Base-by-base conservation (phyloP, 2,113 vertebrate species). In the Callocephalon fimbriatum region DNA sequence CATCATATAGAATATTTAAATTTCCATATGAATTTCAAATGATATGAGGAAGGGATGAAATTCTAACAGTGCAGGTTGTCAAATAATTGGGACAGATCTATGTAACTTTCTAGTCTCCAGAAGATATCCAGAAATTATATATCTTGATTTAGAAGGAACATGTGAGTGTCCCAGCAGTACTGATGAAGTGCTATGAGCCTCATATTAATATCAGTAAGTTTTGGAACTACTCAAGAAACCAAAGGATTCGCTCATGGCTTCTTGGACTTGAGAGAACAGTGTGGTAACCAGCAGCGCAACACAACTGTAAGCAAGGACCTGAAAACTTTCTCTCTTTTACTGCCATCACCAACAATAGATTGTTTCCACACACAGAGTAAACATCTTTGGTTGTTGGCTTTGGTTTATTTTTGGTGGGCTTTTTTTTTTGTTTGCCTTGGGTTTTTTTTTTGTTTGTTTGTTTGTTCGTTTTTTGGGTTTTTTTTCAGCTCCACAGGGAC, bases 11-110 rank as follows among this genome's bases (percentile, higher is more conserved):
- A 27, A 29, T 56, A 91, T 87, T 91, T 89, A 65, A 78, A 84
- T 93, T 87, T 92, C 83, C 53, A 27, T 65, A 78, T 70, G 62
- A 92, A 96, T 96, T 96, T 95, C 88, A 93, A 71, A 76, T 82
- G 15, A 45, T 42, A 35, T 0, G 2, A 79, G 2, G 21, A 77
- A 86, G 50, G 63, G 86, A 86, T 88, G 47, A 81, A 77, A 78
- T 86, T 68, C 48, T 72, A 93, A 95, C 76, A 88, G 61, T 42
- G 48, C 42, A 62, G 53, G 74, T 74, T 95, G 78, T 65, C 56
- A 78, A 80, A 88, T 96, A 95, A 92, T 91, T 78, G 94, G 75
- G 79, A 40, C 19, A 44, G 50, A 81, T 74, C 61, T 92, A 68
- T 48, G 81, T 42, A 81, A 87, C 66, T 47, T 83, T 93, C 76